phyloP scores from a whole-genome alignment of 2,113 vertebrate genomes.

The Entelurus aequoreus region DNA sequence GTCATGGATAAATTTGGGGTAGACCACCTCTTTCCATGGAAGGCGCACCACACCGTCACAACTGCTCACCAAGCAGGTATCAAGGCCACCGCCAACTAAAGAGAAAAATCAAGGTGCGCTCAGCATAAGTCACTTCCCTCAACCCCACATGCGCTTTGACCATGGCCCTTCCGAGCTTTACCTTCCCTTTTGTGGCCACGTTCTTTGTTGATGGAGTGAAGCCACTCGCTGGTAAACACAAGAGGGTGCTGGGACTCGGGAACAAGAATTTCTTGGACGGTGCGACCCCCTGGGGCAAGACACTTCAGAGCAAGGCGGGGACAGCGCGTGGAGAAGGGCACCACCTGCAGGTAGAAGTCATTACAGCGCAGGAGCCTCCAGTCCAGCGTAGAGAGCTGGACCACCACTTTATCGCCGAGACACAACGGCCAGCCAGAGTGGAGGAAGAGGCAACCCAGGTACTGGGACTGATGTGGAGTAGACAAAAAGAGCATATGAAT shows the following conservation, averaged over 20 bases:
- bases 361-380: constrained; percentile 84
- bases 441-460: constrained; percentile 85
- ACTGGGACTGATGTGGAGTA: constrained; percentile 75
- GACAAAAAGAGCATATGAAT: not conserved
- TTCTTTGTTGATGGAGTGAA: constrained; percentile 87
- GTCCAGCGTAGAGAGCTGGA: constrained; percentile 85
- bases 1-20: constrained; percentile 82
- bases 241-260: constrained; percentile 80
- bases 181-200: constrained; percentile 77
- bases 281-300: constrained; percentile 79
- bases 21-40: constrained; percentile 85
- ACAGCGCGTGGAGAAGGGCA: constrained; percentile 81
- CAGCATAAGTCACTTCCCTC: too few relatives aligned
- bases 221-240: constrained; percentile 87
- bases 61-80: constrained; percentile 81
- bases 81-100: constrained; percentile 71
- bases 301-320: constrained; percentile 85
- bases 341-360: constrained; percentile 91
- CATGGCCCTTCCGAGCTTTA: constrained; percentile 19
- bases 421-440: constrained; percentile 90
- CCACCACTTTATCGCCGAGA: constrained; percentile 79
- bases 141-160: too few relatives aligned
- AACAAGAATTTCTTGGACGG: constrained; percentile 82
- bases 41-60: constrained; percentile 81
- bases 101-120: not conserved